A percentile compares a stretch with the other conserved stretches of the same genome.
Evolutionary conservation across 1,140 invertebrate species (phyloP).

Genomic region (Drosophila sturtevanti): DNA sequence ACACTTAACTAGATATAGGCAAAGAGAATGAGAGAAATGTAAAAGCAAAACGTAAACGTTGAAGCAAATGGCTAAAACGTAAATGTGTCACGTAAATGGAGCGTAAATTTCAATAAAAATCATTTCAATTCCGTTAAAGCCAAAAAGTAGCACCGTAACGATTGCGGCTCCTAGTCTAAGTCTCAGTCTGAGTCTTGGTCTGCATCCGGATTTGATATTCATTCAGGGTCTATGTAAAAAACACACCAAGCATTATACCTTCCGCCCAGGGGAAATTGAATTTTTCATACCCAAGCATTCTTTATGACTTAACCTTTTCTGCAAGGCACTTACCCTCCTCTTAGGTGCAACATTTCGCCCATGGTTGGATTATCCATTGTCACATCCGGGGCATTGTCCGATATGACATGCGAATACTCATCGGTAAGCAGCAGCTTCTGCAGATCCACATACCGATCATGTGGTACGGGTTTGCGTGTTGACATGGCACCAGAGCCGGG

Average conservation of each 20-base stretch:
- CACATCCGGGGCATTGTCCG: conserved; percentile 82
- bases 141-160: conserved; percentile 65
- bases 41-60: conserved; percentile 24
- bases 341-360: conserved; percentile 86
- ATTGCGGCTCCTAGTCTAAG: conserved; percentile 19
- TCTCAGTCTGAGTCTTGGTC: background rate
- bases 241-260: conserved; percentile 73
- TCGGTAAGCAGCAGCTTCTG: conserved; percentile 68
- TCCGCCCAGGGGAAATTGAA: conserved; percentile 75
- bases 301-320: background rate
- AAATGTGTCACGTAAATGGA: conserved; percentile 81
- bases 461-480: conserved; percentile 69
- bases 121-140: conserved; percentile 75
- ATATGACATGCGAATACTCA: conserved; percentile 71
- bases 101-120: conserved; percentile 82
- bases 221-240: conserved; percentile 17
- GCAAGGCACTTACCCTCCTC: conserved; percentile 84
- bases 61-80: conserved; percentile 75
- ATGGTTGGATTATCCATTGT: conserved; percentile 86
- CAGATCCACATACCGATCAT: conserved; percentile 86
- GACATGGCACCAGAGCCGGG: conserved; percentile 36
- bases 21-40: conserved; percentile 1
- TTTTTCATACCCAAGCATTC: conserved; percentile 51
- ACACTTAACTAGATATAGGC: conserved; percentile 51
- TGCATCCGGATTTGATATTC: conserved; percentile 2